These are phyloP conservation scores for Erpetoichthys calabaricus DNA, from an alignment of 2,797 vertebrate species.

Conservation along the genomic window DNA sequence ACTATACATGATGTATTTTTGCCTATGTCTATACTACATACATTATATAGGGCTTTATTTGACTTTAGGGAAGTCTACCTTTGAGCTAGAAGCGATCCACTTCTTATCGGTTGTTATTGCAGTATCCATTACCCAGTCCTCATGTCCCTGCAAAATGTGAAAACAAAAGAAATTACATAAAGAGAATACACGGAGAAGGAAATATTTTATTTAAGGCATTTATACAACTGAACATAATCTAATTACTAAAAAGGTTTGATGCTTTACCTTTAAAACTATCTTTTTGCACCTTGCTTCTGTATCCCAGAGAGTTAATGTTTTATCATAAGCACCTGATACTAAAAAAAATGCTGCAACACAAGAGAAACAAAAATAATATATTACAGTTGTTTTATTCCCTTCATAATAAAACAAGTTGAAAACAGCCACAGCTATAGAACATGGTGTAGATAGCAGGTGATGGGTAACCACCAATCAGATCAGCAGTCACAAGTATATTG, in stretches of 20 bases:
- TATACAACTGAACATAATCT: no score
- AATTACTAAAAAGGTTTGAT: no score
- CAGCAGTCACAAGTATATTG: no score
- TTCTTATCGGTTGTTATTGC: conserved; percentile 44
- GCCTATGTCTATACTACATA: no score
- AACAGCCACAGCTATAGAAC: no score
- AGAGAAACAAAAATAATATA: conserved; percentile 10
- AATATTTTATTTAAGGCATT: no score
- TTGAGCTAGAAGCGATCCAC: conserved; percentile 52
- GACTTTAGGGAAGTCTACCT: conserved; percentile 30
- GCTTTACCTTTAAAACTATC: conserved; percentile 36
- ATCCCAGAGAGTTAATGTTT: conserved; percentile 35
- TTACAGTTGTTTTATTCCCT: not conserved
- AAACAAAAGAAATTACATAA: not conserved
- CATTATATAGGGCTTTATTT: no score
- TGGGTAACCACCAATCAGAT: no score
- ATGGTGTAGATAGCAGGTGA: no score
- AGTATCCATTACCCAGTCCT: conserved; percentile 60
- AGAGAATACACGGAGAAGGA: not conserved
- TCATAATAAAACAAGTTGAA: not conserved
- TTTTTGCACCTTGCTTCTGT: conserved; percentile 30
- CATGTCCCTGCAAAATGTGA: conserved; percentile 45
- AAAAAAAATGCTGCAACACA: conserved; percentile 34
- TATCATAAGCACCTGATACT: conserved; percentile 38
- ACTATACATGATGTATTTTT: no score